Percentiles rank a stretch among this genome's conserved stretches.
Evolutionary conservation across 2,113 vertebrate species (phyloP).

Genomic region (Cyanoramphus novaezelandiae): DNA sequence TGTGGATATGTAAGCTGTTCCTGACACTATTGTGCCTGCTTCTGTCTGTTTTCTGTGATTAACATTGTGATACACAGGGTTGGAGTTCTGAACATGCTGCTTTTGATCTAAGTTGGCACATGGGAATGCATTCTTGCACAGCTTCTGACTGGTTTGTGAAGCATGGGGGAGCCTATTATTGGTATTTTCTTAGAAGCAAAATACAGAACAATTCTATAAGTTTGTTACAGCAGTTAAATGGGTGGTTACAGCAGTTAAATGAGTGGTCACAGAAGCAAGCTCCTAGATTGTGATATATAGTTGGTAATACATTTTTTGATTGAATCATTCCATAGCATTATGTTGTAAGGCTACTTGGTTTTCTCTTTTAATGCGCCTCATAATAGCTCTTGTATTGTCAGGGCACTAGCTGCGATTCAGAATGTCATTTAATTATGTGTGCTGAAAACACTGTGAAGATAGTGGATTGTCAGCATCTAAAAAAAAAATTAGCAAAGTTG

Average conservation of each 20-base stretch:
- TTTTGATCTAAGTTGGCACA: background rate
- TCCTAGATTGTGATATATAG: background rate
- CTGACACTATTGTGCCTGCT: background rate
- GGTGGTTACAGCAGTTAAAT: background rate
- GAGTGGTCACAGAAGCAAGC: background rate
- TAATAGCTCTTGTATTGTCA: background rate
- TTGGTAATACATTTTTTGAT: background rate
- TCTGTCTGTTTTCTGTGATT: background rate
- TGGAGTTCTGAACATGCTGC: background rate
- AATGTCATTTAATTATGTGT: background rate
- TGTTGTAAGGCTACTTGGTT: background rate
- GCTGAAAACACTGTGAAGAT: background rate
- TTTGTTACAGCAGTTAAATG: background rate
- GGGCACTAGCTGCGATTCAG: background rate
- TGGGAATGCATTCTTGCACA: background rate
- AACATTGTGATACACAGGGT: background rate
- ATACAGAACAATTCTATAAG: background rate
- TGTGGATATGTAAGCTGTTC: background rate
- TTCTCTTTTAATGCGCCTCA: background rate
- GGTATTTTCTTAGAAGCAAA: background rate
- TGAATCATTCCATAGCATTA: background rate
- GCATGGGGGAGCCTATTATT: rapidly evolving
- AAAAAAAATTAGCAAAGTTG: background rate
- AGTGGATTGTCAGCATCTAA: background rate
- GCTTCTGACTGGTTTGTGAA: background rate